These are phyloP conservation scores for Pontoporia blainvillei DNA, from an alignment of 2,113 vertebrate genomes.

Conservation along the genomic window DNA sequence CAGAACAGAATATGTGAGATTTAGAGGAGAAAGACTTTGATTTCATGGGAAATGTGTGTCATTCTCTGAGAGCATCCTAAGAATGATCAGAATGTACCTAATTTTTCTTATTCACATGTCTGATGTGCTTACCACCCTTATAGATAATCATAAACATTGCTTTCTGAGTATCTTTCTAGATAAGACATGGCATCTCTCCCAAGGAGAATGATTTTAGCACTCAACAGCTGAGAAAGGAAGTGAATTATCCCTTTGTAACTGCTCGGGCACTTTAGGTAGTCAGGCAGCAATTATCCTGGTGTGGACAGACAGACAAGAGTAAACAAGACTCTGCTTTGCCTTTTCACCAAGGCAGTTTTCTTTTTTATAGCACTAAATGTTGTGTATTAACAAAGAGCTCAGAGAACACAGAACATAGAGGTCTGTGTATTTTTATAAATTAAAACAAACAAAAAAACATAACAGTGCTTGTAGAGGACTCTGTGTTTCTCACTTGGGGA, in stretches of 20 bases:
- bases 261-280: neutral
- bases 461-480: neutral
- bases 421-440: conserved; percentile 32
- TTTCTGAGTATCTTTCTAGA: conserved; percentile 6
- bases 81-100: neutral
- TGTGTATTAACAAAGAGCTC: neutral
- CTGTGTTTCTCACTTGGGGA: neutral
- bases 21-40: neutral
- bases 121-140: neutral
- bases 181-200: neutral
- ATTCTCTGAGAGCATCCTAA: neutral
- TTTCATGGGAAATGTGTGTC: neutral
- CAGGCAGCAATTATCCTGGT: neutral
- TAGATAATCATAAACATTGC: neutral
- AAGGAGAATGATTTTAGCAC: neutral
- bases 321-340: neutral
- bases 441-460: neutral
- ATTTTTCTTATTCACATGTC: neutral
- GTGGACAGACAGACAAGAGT: neutral
- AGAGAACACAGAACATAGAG: neutral
- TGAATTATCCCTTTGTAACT: neutral
- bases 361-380: neutral
- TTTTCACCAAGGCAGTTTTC: neutral
- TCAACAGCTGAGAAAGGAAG: neutral
- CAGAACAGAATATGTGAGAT: neutral